Evolutionary conservation across 2,888 invertebrate genomes (phyloP), one percentile per base, ranked within the genome.

Genomic region (Theodoxus fluviatilis): DNA sequence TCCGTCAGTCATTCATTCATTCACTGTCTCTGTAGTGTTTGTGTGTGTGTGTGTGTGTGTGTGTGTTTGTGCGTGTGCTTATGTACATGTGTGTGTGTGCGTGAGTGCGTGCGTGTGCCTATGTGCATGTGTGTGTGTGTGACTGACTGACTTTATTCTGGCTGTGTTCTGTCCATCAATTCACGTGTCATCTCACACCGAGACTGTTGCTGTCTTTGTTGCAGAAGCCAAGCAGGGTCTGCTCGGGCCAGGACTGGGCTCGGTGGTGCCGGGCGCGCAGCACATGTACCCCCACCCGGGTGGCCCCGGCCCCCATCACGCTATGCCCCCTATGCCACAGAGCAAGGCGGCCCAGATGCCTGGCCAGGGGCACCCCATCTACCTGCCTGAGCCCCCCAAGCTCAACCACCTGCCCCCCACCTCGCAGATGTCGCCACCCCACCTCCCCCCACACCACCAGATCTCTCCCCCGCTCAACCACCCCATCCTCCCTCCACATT

Each of bases 361-460:
- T 35, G 64, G 57, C 37, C 73, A 75, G 66, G 69, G 69, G 15
- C 72, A 72, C 4, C 73, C 72, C 4, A 65, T 68, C 28, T 73
- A 71, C 49, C 47, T 64, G 7, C 69, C 64, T 9, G 83, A 83
- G 68, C 79, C 82, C n/a, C 81, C 81, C 67, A 79, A 80, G 68
- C 70, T 82, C 57, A 82, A 80, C 73, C 81, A 80, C 75, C 77
- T 78, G 38, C 77, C 78, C 71, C 76, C 69, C 22, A 71, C 71
- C 25, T 71, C 75, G 22, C 76, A 74, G 65, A 71, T 71, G 31
- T 73, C 69, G 63, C 71, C 74, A 64, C 77, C 72, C 69, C 74
- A 71, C 61, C 79, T 71, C 72, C 76, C 68, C 55, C 74, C 71
- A 77, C 78, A 73, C 74, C 76, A 68, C 64, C 79, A 70, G 74